Evolutionary conservation across 2,113 vertebrate genomes (phyloP), one percentile per base, ranked within the genome.

Genomic region (Larimichthys polyactis): DNA sequence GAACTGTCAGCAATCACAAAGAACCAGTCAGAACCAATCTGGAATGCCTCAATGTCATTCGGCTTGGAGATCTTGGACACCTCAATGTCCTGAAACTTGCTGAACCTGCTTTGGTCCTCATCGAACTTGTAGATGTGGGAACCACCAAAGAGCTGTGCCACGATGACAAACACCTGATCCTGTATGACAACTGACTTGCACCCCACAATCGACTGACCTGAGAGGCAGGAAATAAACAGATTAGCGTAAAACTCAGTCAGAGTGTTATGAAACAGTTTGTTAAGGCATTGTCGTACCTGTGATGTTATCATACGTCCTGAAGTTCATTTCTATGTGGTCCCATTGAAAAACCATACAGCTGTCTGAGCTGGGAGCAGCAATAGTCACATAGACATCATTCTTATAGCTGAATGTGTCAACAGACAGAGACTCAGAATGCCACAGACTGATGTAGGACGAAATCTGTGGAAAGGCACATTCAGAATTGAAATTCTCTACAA

Each of bases 291-390:
- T 1, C 48, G 5, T 82, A 89, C 98, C 98, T 94, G 98, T 99
- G 83, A 99, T 99, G 64, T 99, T 99, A 94, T 99, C 98, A 0
- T 98, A 99, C 79, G 95, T 99, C 93, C 98, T 96, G 95, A 99
- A 99, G 87, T 99, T 98, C 97, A 98, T 99, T 82, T 99, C 98
- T 60, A 99, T 99, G 94, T 99, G 98, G 90, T 99, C 98, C 98
- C 98, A 99, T 75, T 99, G 97, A 69, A 98, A 92, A 70, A 99
- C 96, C 97, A 99, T 97, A 88, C 98, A 99, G 93, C 97, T 99
- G 94, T 99, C 97, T 90, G 96, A 94, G 90, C 96, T 97, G 67
- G 98, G 98, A 82, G 99, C 97, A 4, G 98, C 97, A 36, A 99
- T 98, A 69, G 97, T 96, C 91, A 99, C 98, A 0, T 97, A 99